Conservation (phyloP, 2,888 invertebrate species). For the Luperina nickerlii region DNA sequence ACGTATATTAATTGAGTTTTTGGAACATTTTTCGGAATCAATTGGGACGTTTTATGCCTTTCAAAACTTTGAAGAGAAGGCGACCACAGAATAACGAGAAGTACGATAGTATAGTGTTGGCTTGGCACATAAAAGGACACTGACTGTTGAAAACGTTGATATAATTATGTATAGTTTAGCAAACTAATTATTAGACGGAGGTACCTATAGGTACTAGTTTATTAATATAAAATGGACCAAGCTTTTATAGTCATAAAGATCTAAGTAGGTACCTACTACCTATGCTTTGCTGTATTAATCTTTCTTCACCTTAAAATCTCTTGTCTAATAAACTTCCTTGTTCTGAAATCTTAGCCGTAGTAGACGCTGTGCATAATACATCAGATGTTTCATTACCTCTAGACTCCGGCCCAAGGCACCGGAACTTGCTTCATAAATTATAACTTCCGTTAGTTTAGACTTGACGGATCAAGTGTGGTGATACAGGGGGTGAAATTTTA, state of each 20-base stretch:
- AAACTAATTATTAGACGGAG: not conserved
- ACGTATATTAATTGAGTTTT: not conserved
- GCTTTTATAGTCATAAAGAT: not conserved
- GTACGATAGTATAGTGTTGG: not conserved
- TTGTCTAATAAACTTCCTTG: slow-evolving; percentile 62
- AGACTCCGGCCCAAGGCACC: slow-evolving; percentile 77
- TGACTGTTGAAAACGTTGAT: not conserved
- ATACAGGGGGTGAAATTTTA: slow-evolving; percentile 73
- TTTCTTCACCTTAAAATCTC: slow-evolving; percentile 34
- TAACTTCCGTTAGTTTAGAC: slow-evolving; percentile 88
- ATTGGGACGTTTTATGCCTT: not conserved
- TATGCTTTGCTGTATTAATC: slow-evolving; percentile 3
- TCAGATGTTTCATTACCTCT: slow-evolving; percentile 82
- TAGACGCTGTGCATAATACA: slow-evolving; percentile 85
- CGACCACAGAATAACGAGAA: not conserved
- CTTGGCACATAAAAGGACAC: not conserved
- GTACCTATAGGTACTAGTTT: not conserved
- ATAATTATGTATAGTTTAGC: not conserved
- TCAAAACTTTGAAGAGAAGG: not conserved
- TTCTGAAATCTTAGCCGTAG: slow-evolving; percentile 49
- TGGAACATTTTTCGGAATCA: not conserved
- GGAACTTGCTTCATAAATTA: slow-evolving; percentile 89
- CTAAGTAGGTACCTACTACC: too few relatives aligned
- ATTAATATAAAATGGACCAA: not conserved
- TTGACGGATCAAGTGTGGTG: slow-evolving; percentile 72